Evolutionary conservation across 2,113 vertebrate genomes (phyloP).

Genomic region (Syngnathus scovelli): DNA sequence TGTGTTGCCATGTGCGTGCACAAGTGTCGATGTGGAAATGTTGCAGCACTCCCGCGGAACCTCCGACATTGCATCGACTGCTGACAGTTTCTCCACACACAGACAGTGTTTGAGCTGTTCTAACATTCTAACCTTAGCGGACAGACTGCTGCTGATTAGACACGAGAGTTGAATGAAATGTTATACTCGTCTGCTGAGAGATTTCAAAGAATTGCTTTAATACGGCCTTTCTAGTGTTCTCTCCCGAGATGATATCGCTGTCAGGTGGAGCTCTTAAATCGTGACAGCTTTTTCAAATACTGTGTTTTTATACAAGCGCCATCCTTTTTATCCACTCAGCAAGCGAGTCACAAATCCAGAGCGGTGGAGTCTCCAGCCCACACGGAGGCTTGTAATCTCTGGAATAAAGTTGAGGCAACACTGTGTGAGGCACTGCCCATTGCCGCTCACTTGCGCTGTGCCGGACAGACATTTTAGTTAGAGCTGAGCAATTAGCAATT

Average conservation of each 20-base stretch:
- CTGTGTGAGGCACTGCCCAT: conserved; percentile 2
- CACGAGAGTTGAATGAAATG: conserved; percentile 54
- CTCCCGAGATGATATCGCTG: conserved; percentile 25
- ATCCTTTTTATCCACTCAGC: conserved; percentile 13
- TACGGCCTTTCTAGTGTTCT: conserved; percentile 21
- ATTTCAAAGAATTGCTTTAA: conserved; percentile 40
- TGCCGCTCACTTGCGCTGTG: background rate
- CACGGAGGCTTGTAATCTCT: conserved; percentile 25
- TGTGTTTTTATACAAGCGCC: conserved; percentile 11
- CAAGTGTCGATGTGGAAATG: conserved; percentile 20
- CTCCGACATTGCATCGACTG: conserved; percentile 48
- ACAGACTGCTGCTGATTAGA: conserved; percentile 52
- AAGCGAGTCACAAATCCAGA: conserved; percentile 13
- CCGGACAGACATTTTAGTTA: no score
- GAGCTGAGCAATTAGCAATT: no score
- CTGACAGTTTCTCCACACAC: conserved; percentile 61
- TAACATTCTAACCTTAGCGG: conserved; percentile 52
- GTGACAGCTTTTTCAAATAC: conserved; percentile 16
- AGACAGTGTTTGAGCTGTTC: conserved; percentile 29
- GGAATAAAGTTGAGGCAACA: conserved; percentile 22
- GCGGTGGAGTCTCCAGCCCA: conserved; percentile 9
- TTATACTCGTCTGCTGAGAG: conserved; percentile 25
- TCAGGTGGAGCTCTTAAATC: conserved; percentile 22
- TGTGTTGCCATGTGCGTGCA: conserved; percentile 19
- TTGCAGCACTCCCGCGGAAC: conserved; percentile 61